phyloP scores from a whole-genome alignment of 2,797 vertebrate species.

The Synaphobranchus kaupii region DNA sequence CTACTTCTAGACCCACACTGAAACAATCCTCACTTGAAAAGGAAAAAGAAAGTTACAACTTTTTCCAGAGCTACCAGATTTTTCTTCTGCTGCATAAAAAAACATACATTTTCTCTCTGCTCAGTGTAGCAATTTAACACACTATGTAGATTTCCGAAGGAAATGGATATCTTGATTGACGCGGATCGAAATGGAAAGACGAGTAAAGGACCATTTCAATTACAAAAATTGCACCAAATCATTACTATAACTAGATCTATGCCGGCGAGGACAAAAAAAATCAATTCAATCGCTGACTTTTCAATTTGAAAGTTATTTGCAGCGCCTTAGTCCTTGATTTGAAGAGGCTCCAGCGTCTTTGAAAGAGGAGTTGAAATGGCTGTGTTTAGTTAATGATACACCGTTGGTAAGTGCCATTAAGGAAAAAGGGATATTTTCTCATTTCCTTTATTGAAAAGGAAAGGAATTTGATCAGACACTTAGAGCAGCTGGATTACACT shows the following conservation, averaged over 20 bases:
- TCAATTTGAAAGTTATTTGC: conserved; percentile 29
- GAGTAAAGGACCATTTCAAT: conserved; percentile 22
- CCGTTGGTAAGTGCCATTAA: not conserved
- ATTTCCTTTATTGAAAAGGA: conserved; percentile 14
- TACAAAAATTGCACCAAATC: conserved; percentile 13
- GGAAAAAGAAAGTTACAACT: not conserved
- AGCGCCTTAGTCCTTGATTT: conserved; percentile 21
- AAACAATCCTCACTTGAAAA: not conserved
- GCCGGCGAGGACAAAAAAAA: conserved; percentile 12
- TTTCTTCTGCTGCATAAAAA: not conserved
- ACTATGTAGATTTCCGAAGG: not conserved
- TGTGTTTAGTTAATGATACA: conserved; percentile 21
- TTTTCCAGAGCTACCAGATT: not conserved
- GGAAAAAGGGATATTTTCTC: not conserved
- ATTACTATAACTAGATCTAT: conserved; percentile 4
- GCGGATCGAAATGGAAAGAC: not conserved
- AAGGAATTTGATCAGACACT: not conserved
- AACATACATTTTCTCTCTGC: not conserved
- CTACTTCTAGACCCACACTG: not conserved
- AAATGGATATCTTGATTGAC: not conserved
- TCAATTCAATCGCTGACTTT: conserved; percentile 26
- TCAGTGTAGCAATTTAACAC: conserved; percentile 13
- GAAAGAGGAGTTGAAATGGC: conserved; percentile 13
- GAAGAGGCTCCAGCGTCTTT: conserved; percentile 10
- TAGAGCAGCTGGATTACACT: not conserved